Base-by-base conservation (phyloP, 2,888 invertebrate species). In the Heteromurus nitidus region DNA sequence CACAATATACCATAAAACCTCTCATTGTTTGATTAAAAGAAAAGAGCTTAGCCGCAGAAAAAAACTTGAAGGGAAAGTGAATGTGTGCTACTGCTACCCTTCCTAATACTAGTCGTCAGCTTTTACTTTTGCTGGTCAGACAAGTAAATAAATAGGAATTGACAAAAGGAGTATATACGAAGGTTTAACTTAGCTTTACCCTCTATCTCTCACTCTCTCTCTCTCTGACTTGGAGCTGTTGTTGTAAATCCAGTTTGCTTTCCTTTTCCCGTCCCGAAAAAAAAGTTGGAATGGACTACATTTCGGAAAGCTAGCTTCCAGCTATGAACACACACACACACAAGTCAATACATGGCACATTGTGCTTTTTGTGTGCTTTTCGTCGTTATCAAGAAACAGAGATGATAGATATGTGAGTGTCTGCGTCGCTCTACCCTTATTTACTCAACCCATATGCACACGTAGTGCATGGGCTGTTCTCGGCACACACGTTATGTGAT, bases 11-110 rank as follows among this genome's bases (percentile, higher is more conserved):
- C 60, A 60, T 60, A 73, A 73, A n/a, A 64, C 53, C 73, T 31
- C 64, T 24, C 24, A 64, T 73, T 64, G 73, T 73, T 73, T 64
- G 64, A 62, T 73, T 73, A 73, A n/a, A 73, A 73, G 28, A 53
- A 55, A 50, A 65, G 47, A n/a, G 60, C 62, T 60, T 58, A 62
- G 58, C 62, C 30, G 20, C 47, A 11, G 31, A 67, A n/a, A n/a
- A n/a, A 62, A 62, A 60, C 50, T 73, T 70, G 26, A 50, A 22
- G 11, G 28, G 31, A 47, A 24, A 36, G 7, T 26, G 47, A 28
- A 28, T 44, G 13, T 50, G 58, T 58, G 58, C 26, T 58, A 26
- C 18, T 28, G 28, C 58, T 58, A 58, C 58, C 26, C 11, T n/a
- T 11, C 58, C 24, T 28, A 9, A 58, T 50, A 18, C 11, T 18